Evolutionary conservation across 1,140 invertebrate genomes (phyloP), one percentile per base, ranked within the genome.

Genomic region (Papilio machaon): DNA sequence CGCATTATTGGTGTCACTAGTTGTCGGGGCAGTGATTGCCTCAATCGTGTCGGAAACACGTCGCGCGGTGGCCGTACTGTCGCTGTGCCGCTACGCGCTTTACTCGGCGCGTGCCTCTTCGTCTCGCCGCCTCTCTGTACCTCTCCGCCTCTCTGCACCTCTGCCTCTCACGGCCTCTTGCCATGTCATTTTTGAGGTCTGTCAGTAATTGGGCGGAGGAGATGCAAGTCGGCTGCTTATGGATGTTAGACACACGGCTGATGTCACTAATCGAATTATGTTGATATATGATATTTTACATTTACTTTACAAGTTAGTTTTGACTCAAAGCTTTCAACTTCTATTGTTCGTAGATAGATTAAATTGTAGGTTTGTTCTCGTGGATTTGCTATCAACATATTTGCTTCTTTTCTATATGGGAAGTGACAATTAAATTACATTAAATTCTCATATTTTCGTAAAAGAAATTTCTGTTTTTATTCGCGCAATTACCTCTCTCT

Each of bases 1-100:
- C 9, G 23, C 43, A n/a, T 30, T 35, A 54, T 77, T 85, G 74
- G 83, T 75, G 47, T 47, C 58, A 17, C 19, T 38, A 76, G 11
- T 17, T 52, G 73, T 64, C 15, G 54, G 30, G 83, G 23, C 82
- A 85, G 78, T 75, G 85, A 93, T 93, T 93, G 87, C 86, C 87
- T 87, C 89, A 93, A 93, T 93, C 88, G 87, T 91, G 75, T 30
- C 52, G 81, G 80, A 91, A 90, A 88, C 91, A 93, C 91, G 90
- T n/a, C 87, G 85, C 87, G 90, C 86, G 89, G 90, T 90, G 84
- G 82, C 82, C 82, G 73, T 81, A 80, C 73, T 80, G 80, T 43
- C 82, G 83, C 73, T 77, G 70, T 58, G 35, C 38, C 23, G 23
- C 7, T 43, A 43, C 38, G 30, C 82, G 83, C 67, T 79, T 60